A percentile compares a stretch with the other conserved stretches of the same genome.
phyloP scores from a whole-genome alignment of 2,888 invertebrate genomes.

The Nephrotoma appendiculata region DNA sequence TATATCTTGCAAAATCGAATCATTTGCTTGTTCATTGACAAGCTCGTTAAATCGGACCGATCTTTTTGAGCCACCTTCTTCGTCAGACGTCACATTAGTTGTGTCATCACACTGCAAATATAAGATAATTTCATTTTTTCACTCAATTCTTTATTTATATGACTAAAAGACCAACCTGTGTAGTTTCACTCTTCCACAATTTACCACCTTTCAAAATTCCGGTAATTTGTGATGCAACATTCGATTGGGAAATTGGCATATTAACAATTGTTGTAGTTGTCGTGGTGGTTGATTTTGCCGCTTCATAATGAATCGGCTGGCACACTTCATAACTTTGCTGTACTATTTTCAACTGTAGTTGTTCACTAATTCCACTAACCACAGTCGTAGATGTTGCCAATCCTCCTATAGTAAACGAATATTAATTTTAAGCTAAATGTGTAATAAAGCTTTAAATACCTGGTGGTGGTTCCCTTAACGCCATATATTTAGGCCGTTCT shows the following conservation, averaged over 20 bases:
- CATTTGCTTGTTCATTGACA: constrained; percentile 11
- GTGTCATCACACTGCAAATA: constrained; percentile 23
- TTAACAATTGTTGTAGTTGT: constrained; percentile 16
- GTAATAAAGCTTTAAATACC: constrained; percentile 8
- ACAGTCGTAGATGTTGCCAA: not conserved
- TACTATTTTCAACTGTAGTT: not conserved
- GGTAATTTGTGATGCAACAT: constrained; percentile 44
- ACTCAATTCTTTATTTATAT: not conserved
- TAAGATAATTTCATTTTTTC: not conserved
- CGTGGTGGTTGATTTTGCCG: constrained; percentile 14
- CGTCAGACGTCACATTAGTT: constrained; percentile 29
- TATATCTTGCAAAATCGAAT: constrained; percentile 16
- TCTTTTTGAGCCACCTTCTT: constrained; percentile 40
- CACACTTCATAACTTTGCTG: not conserved
- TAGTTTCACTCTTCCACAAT: constrained; percentile 50
- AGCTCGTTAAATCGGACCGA: constrained; percentile 52
- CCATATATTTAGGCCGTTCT: constrained; percentile 40
- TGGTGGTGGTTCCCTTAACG: constrained; percentile 14
- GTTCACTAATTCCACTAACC: not conserved
- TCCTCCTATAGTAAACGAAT: not conserved
- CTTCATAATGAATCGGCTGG: not conserved
- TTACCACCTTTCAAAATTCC: constrained; percentile 67
- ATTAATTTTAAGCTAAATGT: not conserved
- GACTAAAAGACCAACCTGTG: constrained; percentile 33
- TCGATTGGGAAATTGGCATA: not conserved